Conservation (phyloP, 2,797 vertebrate species). For the Masticophis lateralis region DNA sequence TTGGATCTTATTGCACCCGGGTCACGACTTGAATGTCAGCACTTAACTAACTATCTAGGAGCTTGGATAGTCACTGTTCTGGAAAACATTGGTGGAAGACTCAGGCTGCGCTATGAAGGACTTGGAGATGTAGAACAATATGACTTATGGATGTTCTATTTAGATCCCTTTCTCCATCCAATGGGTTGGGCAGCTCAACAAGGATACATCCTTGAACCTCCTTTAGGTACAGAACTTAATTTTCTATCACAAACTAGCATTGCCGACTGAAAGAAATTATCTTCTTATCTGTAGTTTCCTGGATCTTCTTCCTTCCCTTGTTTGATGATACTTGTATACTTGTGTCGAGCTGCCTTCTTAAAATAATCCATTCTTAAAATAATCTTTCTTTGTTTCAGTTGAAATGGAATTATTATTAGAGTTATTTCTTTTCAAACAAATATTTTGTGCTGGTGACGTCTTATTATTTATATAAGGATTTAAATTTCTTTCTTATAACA, state of each 20-base stretch:
- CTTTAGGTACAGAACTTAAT: constrained; percentile 75
- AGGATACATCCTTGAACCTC: constrained; percentile 82
- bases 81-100: constrained; percentile 89
- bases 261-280: neutral
- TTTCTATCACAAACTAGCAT: neutral
- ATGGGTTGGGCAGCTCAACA: constrained; percentile 90
- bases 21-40: constrained; percentile 87
- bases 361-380: neutral
- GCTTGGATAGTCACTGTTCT: constrained; percentile 88
- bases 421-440: neutral
- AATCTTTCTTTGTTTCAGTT: neutral
- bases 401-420: neutral
- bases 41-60: constrained; percentile 73
- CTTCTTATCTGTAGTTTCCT: neutral
- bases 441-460: neutral
- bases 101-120: constrained; percentile 85
- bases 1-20: constrained; percentile 88
- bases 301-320: neutral
- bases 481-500: neutral
- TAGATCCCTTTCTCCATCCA: constrained; percentile 90
- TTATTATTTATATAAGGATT: neutral
- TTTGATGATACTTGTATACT: neutral
- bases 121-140: constrained; percentile 79
- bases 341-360: neutral
- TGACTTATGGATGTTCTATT: constrained; percentile 88